Evolutionary conservation across 2,113 vertebrate genomes (phyloP), one percentile per base, ranked within the genome.

Genomic region (Paracanthobrama guichenoti): DNA sequence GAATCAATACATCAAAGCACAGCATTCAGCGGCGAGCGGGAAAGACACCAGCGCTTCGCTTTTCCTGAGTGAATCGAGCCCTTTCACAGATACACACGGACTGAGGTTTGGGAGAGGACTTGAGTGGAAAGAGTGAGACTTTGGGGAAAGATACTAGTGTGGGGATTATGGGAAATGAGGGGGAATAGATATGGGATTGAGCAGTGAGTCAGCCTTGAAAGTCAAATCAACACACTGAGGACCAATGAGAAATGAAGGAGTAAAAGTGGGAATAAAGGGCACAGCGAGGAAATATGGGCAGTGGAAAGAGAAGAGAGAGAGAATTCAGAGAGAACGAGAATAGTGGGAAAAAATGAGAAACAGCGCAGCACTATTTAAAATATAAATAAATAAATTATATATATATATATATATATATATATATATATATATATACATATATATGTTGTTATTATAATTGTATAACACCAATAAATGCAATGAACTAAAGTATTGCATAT

Each of bases 201-300:
- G 44, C 62, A 42, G 62, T 81, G 74, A 57, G 64, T 81, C 66
- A 69, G 66, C 66, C 66, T 69, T 69, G 35, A 69, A 69, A 69
- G 35, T 39, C 31, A 67, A 31, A 35, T 66, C 28, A 66, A 1
- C 64, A 67, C 20, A 28, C 6, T 18, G 64, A 69, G 66, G 39
- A 39, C 20, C 13, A 39, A 69, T 42, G 67, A 35, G 62, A 20
- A 35, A 26, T 46, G 31, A 55, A 46, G 24, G 57, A 18, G 57
- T 35, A 22, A 42, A 16, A 53, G 22, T 48, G 59, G 39, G 53
- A 44, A 71, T 22, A 22, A 39, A 42, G 67, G 67, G 4, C 2
- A 9, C 31, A 35, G 64, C 7, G 31, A 42, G 35, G 22, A 69
- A 69, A 69, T 42, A 42, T 5, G 66, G 66, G 31, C 66, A 69